These are phyloP conservation scores for Eleutherodactylus coqui DNA, from an alignment of 2,797 vertebrate species.

Conservation along the genomic window DNA sequence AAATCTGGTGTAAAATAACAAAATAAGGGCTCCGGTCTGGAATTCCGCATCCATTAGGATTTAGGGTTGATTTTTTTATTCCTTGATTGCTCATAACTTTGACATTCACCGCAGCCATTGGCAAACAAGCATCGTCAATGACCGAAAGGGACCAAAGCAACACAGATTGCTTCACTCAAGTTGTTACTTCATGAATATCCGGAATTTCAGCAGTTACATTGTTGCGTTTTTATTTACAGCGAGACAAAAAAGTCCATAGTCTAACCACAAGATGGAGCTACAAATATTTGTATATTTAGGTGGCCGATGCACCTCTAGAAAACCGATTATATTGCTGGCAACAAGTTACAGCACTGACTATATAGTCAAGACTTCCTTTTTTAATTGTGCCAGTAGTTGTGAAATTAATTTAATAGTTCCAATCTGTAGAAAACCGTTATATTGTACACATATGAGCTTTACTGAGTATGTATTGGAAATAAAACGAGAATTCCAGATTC, in stretches of 20 bases:
- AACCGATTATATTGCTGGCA: background rate
- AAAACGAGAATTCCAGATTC: no score
- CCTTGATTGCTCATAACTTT: no score
- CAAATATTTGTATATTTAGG: background rate
- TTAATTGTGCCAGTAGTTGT: background rate
- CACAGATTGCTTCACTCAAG: background rate
- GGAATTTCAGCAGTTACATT: background rate
- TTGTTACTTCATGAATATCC: background rate
- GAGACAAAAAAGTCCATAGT: background rate
- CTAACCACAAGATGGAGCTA: constrained; percentile 38
- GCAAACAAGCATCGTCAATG: background rate
- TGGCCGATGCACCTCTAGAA: background rate
- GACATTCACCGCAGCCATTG: no score
- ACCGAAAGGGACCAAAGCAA: background rate
- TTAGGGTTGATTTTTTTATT: no score
- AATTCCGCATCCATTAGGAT: background rate
- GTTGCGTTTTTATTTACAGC: background rate
- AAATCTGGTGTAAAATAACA: background rate
- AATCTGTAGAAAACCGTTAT: background rate
- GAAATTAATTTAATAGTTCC: background rate
- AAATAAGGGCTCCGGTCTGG: background rate
- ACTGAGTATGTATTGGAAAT: no score
- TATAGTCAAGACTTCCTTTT: no score
- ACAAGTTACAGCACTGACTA: no score
- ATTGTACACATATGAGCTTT: no score